Evolutionary conservation across 1,140 invertebrate genomes (phyloP).

Genomic region (Macrocentrus cingulum): DNA sequence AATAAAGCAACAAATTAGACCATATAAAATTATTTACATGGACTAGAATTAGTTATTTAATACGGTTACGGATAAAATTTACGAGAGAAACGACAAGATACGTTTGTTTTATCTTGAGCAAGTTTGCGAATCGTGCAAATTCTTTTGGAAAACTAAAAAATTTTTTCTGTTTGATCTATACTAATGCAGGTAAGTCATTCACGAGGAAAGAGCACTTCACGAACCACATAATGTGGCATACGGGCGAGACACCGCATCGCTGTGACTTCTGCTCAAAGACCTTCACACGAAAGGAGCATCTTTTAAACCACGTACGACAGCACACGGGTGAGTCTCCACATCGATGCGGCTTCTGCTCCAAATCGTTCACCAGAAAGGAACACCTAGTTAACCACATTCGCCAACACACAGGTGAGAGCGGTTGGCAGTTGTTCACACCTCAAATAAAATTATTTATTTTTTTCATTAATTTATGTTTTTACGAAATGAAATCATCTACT

Average conservation of each 20-base stretch:
- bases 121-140: constrained; percentile 36
- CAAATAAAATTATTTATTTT: constrained; percentile 38
- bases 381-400: constrained; percentile 77
- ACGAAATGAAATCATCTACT: background rate
- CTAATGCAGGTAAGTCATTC: constrained; percentile 70
- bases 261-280: constrained; percentile 84
- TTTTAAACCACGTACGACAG: constrained; percentile 80
- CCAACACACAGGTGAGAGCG: constrained; percentile 72
- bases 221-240: constrained; percentile 85
- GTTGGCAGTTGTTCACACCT: constrained; percentile 53
- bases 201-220: constrained; percentile 83
- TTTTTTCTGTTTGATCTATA: constrained; percentile 33
- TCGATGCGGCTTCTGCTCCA: constrained; percentile 78
- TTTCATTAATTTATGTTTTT: constrained; percentile 7
- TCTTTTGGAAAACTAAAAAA: constrained; percentile 31
- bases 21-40: constrained; percentile 33
- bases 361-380: constrained; percentile 81
- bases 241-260: constrained; percentile 83
- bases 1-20: constrained; percentile 23
- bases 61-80: constrained; percentile 46
- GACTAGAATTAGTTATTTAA: constrained; percentile 38
- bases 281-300: constrained; percentile 80
- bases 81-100: constrained; percentile 43
- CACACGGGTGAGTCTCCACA: constrained; percentile 83
- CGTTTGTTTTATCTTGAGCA: constrained; percentile 26